phyloP scores from a whole-genome alignment of 23 tunicate genomes.

The Pegea sp. region DNA sequence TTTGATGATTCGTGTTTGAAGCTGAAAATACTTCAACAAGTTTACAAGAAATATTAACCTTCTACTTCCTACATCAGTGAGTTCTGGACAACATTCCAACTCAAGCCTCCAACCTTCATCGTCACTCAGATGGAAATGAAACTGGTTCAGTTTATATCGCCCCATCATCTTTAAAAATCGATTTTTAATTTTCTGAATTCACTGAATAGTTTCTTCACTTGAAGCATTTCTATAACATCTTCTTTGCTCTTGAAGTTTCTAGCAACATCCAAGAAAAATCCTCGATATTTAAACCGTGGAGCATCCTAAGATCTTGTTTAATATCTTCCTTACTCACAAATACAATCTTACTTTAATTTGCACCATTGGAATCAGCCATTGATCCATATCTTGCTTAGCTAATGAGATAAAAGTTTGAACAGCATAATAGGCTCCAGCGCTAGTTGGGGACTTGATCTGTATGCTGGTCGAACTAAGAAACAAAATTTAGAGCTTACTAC shows the following conservation, averaged over 20 bases:
- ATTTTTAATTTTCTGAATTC: background rate
- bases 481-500: no score
- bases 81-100: conserved; percentile 42
- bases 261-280: conserved; percentile 65
- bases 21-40: no score
- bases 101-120: conserved; percentile 98
- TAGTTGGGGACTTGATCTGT: no score
- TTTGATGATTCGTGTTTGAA: no score
- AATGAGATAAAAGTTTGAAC: conserved; percentile 37
- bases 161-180: conserved; percentile 34
- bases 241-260: conserved; percentile 43
- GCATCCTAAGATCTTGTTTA: conserved; percentile 81
- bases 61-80: conserved; percentile 45
- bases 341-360: no score
- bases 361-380: no score
- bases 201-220: conserved; percentile 8
- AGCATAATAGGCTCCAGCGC: conserved; percentile 48
- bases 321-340: no score
- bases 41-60: conserved; percentile 24
- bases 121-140: conserved; percentile 79
- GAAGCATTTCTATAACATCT: conserved; percentile 23
- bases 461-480: no score
- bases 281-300: conserved; percentile 53
- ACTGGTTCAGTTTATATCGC: conserved; percentile 57
- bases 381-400: no score